These are phyloP conservation scores for Myotis vivesi DNA, from an alignment of 2,797 vertebrate species.

Conservation along the genomic window DNA sequence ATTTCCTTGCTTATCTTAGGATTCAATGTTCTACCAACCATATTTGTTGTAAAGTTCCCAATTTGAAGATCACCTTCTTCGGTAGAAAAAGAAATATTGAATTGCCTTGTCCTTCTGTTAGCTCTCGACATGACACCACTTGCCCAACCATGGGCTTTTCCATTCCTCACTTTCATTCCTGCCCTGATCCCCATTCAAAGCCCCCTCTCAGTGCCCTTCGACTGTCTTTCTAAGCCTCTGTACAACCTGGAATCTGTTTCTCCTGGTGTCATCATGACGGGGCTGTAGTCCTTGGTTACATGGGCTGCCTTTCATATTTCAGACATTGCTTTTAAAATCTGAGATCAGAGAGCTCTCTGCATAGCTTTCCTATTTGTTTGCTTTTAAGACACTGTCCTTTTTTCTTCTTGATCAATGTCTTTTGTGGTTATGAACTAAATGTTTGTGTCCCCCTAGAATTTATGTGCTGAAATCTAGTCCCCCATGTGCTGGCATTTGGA, in stretches of 20 bases:
- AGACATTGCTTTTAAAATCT: slow-evolving; percentile 23
- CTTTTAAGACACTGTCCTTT: background rate
- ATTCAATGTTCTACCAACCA: background rate
- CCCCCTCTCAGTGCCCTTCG: background rate
- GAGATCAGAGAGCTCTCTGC: background rate
- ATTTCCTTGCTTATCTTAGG: background rate
- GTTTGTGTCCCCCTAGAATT: background rate
- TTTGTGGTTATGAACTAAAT: background rate
- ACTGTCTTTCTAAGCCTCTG: background rate
- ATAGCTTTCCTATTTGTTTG: background rate
- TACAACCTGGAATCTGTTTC: background rate
- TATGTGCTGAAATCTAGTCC: background rate
- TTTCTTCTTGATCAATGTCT: background rate
- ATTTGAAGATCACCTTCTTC: background rate
- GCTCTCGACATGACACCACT: background rate
- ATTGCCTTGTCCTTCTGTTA: background rate
- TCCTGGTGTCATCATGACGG: background rate
- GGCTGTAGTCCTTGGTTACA: background rate
- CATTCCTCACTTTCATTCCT: background rate
- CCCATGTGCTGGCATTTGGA: background rate
- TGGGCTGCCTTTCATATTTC: background rate
- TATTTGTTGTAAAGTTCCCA: slow-evolving; percentile 17
- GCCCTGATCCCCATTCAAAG: background rate
- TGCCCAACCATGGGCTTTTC: background rate
- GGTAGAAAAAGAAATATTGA: background rate